Evolutionary conservation across 2,113 vertebrate species (phyloP).

Genomic region (Neolamprologus falcicula): DNA sequence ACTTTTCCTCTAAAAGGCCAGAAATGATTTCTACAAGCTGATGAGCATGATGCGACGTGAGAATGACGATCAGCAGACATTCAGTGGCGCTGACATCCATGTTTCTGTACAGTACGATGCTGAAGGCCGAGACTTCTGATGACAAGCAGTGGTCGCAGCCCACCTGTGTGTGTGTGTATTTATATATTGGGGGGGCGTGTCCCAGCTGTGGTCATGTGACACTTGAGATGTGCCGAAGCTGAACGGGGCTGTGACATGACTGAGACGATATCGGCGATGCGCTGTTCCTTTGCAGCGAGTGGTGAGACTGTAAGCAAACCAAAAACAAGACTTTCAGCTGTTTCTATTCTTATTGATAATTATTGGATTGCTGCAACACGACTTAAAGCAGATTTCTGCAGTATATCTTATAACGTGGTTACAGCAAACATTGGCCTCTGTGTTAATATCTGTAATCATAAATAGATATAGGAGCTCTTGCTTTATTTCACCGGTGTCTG

Average conservation of each 20-base stretch:
- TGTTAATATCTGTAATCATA: not conserved
- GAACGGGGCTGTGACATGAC: not conserved
- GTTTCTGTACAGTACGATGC: constrained; percentile 60
- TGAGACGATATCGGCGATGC: not conserved
- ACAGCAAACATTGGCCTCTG: not conserved
- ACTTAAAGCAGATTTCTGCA: not conserved
- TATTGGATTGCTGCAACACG: not conserved
- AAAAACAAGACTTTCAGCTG: not conserved
- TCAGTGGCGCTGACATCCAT: constrained; percentile 42
- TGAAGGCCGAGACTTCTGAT: constrained; percentile 46
- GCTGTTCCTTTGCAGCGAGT: not conserved
- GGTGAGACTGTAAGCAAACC: not conserved
- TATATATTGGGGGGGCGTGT: not conserved
- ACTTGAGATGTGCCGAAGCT: not conserved
- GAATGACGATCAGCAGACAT: constrained; percentile 63
- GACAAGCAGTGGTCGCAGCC: not conserved
- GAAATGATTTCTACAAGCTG: constrained; percentile 35
- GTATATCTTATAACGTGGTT: rapidly evolving
- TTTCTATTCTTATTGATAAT: not conserved
- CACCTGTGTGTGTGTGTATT: not conserved
- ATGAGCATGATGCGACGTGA: constrained; percentile 38
- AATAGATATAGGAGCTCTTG: not conserved
- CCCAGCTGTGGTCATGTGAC: not conserved
- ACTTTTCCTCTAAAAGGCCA: constrained; percentile 51
- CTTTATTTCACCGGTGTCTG: not conserved